Evolutionary conservation across 2,113 vertebrate genomes (phyloP).

Genomic region (Rhabdornis inornatus): DNA sequence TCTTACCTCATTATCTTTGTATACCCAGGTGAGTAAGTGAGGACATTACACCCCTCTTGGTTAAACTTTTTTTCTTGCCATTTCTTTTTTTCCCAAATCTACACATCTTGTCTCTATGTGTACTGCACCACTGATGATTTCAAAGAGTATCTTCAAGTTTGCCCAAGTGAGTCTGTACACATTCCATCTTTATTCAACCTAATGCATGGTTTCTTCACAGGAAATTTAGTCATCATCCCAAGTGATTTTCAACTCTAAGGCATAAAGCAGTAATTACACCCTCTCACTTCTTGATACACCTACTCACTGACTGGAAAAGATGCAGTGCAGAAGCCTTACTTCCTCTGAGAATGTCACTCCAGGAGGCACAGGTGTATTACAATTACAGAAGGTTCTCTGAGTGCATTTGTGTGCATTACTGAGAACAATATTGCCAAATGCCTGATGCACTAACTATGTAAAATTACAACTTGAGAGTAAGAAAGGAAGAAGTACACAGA

Average conservation of each 20-base stretch:
- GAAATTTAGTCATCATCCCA: conserved; percentile 25
- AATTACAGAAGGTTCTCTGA: neutral
- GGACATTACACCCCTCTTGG: neutral
- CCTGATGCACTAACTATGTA: neutral
- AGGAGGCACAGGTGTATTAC: neutral
- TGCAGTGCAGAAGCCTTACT: neutral
- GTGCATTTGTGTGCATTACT: neutral
- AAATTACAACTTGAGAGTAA: neutral
- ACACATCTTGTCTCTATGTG: neutral
- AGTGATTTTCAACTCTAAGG: conserved; percentile 11
- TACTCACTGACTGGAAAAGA: neutral
- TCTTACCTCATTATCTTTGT: neutral
- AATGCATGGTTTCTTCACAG: neutral
- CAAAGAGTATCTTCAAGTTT: neutral
- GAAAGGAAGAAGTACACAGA: neutral
- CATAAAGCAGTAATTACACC: conserved; percentile 11
- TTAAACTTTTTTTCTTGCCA: neutral
- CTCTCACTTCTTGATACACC: neutral
- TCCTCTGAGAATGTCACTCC: neutral
- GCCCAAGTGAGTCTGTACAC: neutral
- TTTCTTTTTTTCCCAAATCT: neutral
- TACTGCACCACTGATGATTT: neutral
- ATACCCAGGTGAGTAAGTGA: neutral
- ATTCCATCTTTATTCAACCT: neutral
- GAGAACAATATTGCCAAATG: neutral